Conservation (phyloP, 92 coral and sea anemone genomes). For the Epizoanthus scotinus region DNA sequence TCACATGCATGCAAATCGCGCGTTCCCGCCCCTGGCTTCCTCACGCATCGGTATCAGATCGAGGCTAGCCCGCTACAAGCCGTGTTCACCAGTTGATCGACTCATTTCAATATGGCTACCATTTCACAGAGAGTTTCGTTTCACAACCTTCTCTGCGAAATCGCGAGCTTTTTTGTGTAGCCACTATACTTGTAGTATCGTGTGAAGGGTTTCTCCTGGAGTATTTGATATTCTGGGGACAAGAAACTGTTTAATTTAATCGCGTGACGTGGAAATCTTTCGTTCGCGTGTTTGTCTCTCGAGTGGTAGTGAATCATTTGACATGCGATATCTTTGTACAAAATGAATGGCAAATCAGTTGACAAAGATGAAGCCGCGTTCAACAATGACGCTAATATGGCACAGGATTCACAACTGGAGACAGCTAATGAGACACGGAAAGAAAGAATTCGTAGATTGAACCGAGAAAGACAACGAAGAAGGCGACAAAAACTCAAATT, state of each 20-base stretch:
- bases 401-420: slow-evolving; percentile 69
- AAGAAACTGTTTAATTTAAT: slow-evolving; percentile 54
- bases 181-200: not conserved
- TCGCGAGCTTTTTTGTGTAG: slow-evolving; percentile 35
- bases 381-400: slow-evolving; percentile 59
- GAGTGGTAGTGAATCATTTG: slow-evolving; percentile 66
- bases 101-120: slow-evolving; percentile 96
- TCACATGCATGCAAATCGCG: slow-evolving; percentile 40
- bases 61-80: slow-evolving; percentile 37
- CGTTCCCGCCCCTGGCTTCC: slow-evolving; percentile 43
- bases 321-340: slow-evolving; percentile 94
- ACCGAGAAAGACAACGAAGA: slow-evolving; percentile 95
- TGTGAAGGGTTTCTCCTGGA: slow-evolving; percentile 25
- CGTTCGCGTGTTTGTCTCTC: slow-evolving; percentile 89
- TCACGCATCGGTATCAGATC: slow-evolving; percentile 30
- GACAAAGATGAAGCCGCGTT: slow-evolving; percentile 76
- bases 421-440: slow-evolving; percentile 71
- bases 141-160: slow-evolving; percentile 62
- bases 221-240: slow-evolving; percentile 24
- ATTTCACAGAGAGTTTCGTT: slow-evolving; percentile 65
- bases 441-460: slow-evolving; percentile 87
- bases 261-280: slow-evolving; percentile 94
- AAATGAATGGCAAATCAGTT: slow-evolving; percentile 88
- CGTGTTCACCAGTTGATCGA: slow-evolving; percentile 68
- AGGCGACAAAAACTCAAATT: slow-evolving; percentile 95